Conservation (phyloP, 2,113 vertebrate genomes). For the Hemiscyllium ocellatum region DNA sequence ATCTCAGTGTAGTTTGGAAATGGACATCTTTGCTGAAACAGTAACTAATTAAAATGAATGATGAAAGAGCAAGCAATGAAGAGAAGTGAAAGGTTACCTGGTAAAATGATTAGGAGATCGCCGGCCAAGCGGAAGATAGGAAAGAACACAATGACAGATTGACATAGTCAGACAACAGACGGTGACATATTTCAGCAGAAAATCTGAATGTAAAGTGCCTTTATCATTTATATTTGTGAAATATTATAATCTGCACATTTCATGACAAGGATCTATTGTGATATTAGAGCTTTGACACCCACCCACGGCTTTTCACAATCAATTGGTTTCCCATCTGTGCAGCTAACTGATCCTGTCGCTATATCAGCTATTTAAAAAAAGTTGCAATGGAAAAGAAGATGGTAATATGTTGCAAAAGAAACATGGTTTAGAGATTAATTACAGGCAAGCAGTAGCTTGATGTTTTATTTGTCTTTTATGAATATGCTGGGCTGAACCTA, state of each 20-base stretch:
- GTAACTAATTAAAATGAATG: background rate
- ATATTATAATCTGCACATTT: slow-evolving; percentile 2
- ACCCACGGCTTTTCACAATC: slow-evolving; percentile 25
- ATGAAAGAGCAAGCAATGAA: background rate
- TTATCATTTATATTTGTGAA: background rate
- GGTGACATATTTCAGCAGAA: background rate
- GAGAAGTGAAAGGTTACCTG: background rate
- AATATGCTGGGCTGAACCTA: background rate
- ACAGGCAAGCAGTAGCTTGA: background rate
- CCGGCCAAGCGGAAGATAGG: background rate
- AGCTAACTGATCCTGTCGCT: background rate
- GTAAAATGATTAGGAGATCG: background rate
- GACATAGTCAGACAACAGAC: background rate
- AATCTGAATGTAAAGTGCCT: background rate
- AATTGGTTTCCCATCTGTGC: slow-evolving; percentile 27
- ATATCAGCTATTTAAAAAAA: slow-evolving; percentile 29
- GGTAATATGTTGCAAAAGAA: slow-evolving; percentile 19
- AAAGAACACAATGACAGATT: background rate
- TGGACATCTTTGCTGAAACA: background rate
- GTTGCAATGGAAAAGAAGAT: slow-evolving; percentile 5
- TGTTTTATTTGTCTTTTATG: background rate
- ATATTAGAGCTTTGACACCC: slow-evolving; percentile 6
- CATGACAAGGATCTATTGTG: background rate
- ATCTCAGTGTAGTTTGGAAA: background rate
- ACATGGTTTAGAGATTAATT: slow-evolving; percentile 13